Evolutionary conservation across 1,140 invertebrate species (phyloP).

Genomic region (Lithobius niger): DNA sequence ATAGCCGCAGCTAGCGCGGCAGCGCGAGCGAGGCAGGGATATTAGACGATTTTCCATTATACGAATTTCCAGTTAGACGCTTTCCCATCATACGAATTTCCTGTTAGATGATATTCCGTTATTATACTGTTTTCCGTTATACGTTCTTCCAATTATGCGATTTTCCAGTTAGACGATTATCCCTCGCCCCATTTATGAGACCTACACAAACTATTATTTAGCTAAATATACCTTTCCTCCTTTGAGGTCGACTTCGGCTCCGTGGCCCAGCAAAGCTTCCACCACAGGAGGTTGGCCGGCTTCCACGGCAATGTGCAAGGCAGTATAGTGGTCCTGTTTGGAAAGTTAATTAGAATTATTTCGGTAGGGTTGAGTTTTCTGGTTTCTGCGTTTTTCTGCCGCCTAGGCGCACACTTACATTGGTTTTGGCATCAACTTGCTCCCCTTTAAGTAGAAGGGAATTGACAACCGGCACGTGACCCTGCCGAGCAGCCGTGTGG

Average conservation of each 20-base stretch:
- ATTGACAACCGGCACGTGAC: constrained; percentile 94
- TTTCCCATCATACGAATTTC: too few species aligned
- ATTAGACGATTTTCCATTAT: too few species aligned
- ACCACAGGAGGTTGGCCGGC: constrained; percentile 89
- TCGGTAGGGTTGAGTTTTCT: constrained; percentile 6
- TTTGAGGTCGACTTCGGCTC: constrained; percentile 89
- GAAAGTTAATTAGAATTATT: constrained; percentile 1
- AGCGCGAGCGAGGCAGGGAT: too few species aligned
- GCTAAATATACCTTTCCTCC: constrained; percentile 48
- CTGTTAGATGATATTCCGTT: too few species aligned
- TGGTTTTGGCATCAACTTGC: constrained; percentile 85
- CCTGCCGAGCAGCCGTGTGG: constrained; percentile 79
- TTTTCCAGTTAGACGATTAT: too few species aligned
- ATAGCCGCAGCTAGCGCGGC: too few species aligned
- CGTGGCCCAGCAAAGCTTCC: constrained; percentile 88
- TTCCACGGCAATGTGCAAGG: constrained; percentile 97
- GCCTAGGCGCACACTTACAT: constrained; percentile 64
- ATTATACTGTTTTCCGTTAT: too few species aligned
- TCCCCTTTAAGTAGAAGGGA: constrained; percentile 90
- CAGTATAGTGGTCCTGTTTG: constrained; percentile 85
- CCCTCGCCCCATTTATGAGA: too few species aligned
- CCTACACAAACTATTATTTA: too few species aligned
- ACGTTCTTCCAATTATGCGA: too few species aligned
- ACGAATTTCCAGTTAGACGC: too few species aligned
- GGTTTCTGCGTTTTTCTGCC: background rate